Base-by-base conservation (phyloP, 2,888 invertebrate species). In the Hypsopygia costalis region DNA sequence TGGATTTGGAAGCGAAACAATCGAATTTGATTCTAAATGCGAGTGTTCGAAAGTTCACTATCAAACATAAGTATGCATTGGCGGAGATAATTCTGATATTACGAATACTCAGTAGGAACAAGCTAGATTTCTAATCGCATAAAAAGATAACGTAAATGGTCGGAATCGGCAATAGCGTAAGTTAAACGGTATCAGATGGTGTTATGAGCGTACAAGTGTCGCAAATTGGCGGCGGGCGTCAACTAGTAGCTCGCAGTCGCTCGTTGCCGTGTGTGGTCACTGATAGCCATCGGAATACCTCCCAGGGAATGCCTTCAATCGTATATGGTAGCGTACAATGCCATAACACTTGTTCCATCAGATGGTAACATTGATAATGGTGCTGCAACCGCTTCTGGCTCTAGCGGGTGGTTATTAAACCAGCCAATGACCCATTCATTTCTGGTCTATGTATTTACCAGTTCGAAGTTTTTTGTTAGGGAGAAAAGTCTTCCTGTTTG, bases 281-380 rank as follows among this genome's bases (percentile, higher is more conserved):
- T 54, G 80, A 81, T 82, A 77, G 63, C 55, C 67, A 83, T 83
- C 82, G 51, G 67, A 70, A 70, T 78, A 74, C 72, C 63, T 71
- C 64, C 55, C 60, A 47, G 58, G 62, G 74, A 71, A 69, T 68
- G 67, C 61, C 64, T 73, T 71, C 69, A 69, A 69, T 74, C 80
- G 75, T 78, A 82, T 78, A 81, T 67, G 81, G 78, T 61, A 60
- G 67, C 51, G 61, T 62, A 64, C 71, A 73, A 77, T 74, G 78
- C 81, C 76, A 80, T 80, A 82, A 85, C 82, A 80, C 81, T 82
- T 81, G 83, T 78, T 69, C 66, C 65, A 60, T 73, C 73, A 57
- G 81, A 81, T 81, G 68, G 65, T 67, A 64, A 60, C 62, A 58
- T 63, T 67, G 82, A 81, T 83, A 81, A 55, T 55, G 58, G 47